phyloP scores from a whole-genome alignment of 2,113 vertebrate species.

The Pungitius pungitius region DNA sequence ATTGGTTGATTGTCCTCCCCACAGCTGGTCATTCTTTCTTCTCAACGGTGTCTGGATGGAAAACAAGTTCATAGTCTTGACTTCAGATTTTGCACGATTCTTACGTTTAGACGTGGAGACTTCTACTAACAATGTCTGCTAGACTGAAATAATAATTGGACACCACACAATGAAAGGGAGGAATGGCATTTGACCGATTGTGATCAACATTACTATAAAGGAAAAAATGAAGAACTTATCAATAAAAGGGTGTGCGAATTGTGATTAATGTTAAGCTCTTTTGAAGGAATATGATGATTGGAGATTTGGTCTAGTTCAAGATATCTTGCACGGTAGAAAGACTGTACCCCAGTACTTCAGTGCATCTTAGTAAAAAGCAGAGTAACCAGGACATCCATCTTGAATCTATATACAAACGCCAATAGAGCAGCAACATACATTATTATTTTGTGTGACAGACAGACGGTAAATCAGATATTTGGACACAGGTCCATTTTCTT shows the following conservation, averaged over 20 bases:
- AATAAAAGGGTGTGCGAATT: neutral
- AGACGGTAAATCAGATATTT: neutral
- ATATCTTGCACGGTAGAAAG: neutral
- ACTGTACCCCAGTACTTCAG: neutral
- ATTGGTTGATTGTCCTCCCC: conserved; percentile 80
- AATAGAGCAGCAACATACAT: neutral
- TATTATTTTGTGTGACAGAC: conserved; percentile 1
- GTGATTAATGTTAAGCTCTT: neutral
- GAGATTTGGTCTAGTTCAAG: neutral
- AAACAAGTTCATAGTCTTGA: conserved; percentile 17
- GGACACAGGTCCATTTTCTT: neutral
- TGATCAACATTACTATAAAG: neutral
- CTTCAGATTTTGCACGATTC: neutral
- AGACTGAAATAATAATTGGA: conserved; percentile 6
- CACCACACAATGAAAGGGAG: neutral
- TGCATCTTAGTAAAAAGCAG: neutral
- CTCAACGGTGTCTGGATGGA: conserved; percentile 62
- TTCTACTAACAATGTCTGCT: neutral
- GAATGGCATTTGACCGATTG: neutral
- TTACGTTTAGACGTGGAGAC: neutral
- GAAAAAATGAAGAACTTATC: neutral
- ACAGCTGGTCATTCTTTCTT: conserved; percentile 76
- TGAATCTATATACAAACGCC: neutral
- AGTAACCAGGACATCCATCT: neutral
- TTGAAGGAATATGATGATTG: neutral